Percentiles rank a stretch among this genome's conserved stretches.
These are phyloP conservation scores for Scaptomyza reducta DNA, from an alignment of 2,888 invertebrate species.

Conservation along the genomic window DNA sequence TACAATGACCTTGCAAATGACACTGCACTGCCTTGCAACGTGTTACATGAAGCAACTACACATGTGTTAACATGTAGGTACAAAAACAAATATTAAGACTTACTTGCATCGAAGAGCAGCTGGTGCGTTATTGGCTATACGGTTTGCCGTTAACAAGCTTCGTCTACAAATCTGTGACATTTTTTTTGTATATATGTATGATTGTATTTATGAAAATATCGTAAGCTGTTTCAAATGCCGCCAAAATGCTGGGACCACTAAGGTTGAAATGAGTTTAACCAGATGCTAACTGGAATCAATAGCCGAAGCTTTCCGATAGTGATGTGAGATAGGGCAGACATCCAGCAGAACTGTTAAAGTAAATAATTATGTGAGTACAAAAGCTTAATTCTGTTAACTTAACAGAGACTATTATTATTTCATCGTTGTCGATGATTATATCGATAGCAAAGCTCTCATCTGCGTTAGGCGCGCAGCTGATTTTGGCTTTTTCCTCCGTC, in stretches of 20 bases:
- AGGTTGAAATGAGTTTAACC: slow-evolving; percentile 32
- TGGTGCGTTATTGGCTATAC: slow-evolving; percentile 49
- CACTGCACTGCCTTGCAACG: slow-evolving; percentile 55
- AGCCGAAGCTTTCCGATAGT: slow-evolving; percentile 28
- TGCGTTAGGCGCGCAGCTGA: slow-evolving; percentile 49
- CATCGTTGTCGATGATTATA: slow-evolving; percentile 3
- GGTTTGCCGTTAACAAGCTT: slow-evolving; percentile 61
- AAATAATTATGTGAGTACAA: not conserved
- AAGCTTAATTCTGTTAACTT: slow-evolving; percentile 6
- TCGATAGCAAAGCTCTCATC: slow-evolving; percentile 39
- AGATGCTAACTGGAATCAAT: slow-evolving; percentile 35
- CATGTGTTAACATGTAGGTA: not conserved
- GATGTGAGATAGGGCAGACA: slow-evolving; percentile 17
- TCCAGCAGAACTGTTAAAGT: slow-evolving; percentile 14
- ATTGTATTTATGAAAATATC: slow-evolving; percentile 24
- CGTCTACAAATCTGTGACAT: slow-evolving; percentile 68
- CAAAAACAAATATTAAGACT: slow-evolving; percentile 33
- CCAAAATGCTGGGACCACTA: slow-evolving; percentile 30
- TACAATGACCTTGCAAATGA: slow-evolving; percentile 74
- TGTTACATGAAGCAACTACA: slow-evolving; percentile 42
- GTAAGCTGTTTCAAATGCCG: slow-evolving; percentile 40
- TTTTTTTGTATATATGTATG: slow-evolving; percentile 20
- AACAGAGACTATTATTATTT: not conserved
- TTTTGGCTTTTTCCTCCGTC: slow-evolving; percentile 23
- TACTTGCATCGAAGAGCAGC: slow-evolving; percentile 63